Percentiles rank a stretch among this genome's conserved stretches.
Conservation (phyloP, 2,113 vertebrate species). For the Pantherophis guttatus region DNA sequence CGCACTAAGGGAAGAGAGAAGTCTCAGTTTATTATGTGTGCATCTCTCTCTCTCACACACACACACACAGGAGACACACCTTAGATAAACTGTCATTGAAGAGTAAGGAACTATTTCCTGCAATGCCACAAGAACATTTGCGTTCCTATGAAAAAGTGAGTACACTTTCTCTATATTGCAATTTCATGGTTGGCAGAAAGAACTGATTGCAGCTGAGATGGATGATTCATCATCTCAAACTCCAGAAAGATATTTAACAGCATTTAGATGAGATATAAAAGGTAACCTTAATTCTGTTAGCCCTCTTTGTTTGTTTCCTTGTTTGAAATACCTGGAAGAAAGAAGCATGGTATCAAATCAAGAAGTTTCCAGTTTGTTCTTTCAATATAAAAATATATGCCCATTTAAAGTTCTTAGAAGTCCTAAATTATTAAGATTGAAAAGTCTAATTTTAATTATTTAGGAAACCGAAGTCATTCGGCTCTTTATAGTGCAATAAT, state of each 20-base stretch:
- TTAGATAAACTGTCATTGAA: neutral
- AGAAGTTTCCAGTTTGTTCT: neutral
- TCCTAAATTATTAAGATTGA: neutral
- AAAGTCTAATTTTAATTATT: conserved; percentile 13
- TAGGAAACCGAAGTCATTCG: neutral
- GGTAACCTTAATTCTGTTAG: conserved; percentile 29
- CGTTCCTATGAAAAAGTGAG: conserved; percentile 30
- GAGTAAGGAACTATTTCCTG: conserved; percentile 14
- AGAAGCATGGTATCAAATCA: neutral
- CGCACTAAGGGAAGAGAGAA: neutral
- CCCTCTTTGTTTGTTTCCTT: conserved; percentile 11
- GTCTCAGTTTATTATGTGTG: neutral
- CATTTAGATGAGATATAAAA: conserved; percentile 26
- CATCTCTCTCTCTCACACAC: neutral
- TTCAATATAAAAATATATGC: neutral
- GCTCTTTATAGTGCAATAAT: neutral
- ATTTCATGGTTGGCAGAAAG: conserved; percentile 43
- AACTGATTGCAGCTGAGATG: conserved; percentile 41
- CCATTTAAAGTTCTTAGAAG: neutral
- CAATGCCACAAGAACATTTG: conserved; percentile 32
- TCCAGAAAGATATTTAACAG: conserved; percentile 48
- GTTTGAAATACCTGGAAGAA: conserved; percentile 13
- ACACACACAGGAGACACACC: neutral
- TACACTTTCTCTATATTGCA: conserved; percentile 34
- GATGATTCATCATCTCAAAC: conserved; percentile 48